Evolutionary conservation across 2,113 vertebrate species (phyloP).

Genomic region (Phaetusa simplex): DNA sequence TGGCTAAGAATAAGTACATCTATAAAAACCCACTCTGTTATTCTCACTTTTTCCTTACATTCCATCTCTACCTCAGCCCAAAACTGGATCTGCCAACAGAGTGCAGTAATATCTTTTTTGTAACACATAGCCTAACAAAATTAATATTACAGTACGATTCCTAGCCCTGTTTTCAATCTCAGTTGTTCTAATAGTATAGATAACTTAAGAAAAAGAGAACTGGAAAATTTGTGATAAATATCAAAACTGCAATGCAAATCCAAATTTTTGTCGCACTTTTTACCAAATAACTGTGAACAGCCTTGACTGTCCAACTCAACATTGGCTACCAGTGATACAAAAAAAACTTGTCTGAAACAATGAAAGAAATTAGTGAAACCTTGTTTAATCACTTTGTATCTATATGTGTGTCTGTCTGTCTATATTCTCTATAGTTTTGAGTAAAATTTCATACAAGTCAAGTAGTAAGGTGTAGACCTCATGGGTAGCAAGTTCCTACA

Average conservation of each 20-base stretch:
- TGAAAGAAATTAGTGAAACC: neutral
- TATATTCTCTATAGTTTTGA: neutral
- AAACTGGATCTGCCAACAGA: neutral
- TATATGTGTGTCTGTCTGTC: neutral
- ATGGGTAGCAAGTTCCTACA: neutral
- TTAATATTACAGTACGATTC: neutral
- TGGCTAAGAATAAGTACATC: neutral
- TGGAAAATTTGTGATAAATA: neutral
- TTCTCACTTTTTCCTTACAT: neutral
- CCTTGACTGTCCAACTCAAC: neutral
- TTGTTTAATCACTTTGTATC: neutral
- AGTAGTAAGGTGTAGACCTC: neutral
- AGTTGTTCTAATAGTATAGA: neutral
- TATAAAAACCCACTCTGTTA: neutral
- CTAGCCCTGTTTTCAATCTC: neutral
- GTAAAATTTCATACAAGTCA: neutral
- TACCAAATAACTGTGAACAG: neutral
- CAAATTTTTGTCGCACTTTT: neutral
- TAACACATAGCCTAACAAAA: neutral
- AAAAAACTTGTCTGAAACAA: fast-evolving
- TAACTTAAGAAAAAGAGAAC: neutral
- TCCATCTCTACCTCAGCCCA: neutral
- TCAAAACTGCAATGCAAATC: neutral
- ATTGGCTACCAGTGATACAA: neutral
- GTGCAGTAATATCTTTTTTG: neutral